Evolutionary conservation across 2,113 vertebrate genomes (phyloP).

Genomic region (Saccopteryx bilineata): DNA sequence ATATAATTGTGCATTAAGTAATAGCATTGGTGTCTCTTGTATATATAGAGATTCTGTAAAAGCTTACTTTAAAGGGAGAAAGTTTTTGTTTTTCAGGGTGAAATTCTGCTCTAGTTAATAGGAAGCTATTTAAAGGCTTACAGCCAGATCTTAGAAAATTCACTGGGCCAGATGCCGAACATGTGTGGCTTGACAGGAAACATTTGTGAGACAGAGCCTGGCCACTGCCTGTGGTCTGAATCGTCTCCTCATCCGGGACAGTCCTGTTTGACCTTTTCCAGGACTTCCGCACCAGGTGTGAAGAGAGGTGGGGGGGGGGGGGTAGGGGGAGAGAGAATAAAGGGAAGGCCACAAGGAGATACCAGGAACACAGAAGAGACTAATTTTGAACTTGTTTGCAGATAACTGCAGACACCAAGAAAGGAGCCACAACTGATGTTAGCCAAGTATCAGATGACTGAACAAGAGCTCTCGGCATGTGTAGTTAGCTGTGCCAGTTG

Average conservation of each 20-base stretch:
- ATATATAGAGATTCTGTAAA: constrained; percentile 3
- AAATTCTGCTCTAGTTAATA: background rate
- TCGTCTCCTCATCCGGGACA: background rate
- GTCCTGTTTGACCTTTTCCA: background rate
- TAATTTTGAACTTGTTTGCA: constrained; percentile 30
- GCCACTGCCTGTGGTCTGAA: background rate
- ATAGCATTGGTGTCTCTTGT: background rate
- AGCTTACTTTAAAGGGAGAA: background rate
- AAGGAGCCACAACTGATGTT: background rate
- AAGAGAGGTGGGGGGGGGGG: background rate
- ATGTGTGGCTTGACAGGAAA: background rate
- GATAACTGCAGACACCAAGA: background rate
- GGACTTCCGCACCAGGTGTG: background rate
- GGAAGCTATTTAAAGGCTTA: background rate
- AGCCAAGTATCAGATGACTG: background rate
- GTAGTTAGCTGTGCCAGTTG: background rate
- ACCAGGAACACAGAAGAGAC: background rate
- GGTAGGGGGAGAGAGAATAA: background rate
- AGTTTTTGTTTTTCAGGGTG: background rate
- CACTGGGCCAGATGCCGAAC: background rate
- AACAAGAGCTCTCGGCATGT: background rate
- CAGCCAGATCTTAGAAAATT: constrained; percentile 46
- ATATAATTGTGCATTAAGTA: background rate
- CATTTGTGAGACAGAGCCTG: background rate
- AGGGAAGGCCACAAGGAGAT: background rate